Evolutionary conservation across 35 echinoderm and acorn worm genomes (phyloP), one percentile per base, ranked within the genome.

Genomic region (Anneissia japonica): DNA sequence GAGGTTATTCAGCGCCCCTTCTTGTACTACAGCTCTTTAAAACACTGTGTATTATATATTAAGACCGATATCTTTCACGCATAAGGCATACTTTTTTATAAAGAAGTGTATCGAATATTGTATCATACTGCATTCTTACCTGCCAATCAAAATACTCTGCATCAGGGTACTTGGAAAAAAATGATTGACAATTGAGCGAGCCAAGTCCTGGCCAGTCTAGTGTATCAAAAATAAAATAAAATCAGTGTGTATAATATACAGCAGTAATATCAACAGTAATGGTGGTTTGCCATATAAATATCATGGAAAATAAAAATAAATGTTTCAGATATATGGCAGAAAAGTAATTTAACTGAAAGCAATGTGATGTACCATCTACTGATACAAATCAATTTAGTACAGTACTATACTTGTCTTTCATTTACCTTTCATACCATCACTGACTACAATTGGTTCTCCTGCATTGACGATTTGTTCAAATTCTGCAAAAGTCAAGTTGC

Each of bases 61-160:
- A 21, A 79, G 34, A 36, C 26, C 34, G 10, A 87, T 4, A 87
- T 34, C 23, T 12, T 10, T 39, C 23, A 73, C 13, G 43, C 30
- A 23, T 37, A n/a, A 23, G 21, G 9, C 11, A 78, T 30, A 23
- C 13, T 38, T 4, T 34, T 13, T 7, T 33, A 19, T 12, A 31
- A 35, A 79, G 46, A 26, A 73, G n/a, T 56, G 13, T 29, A 35
- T 4, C 26, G 19, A 74, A 56, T 89, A 33, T 40, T 79, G 3
- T 34, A 19, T 64, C 14, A 55, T 72, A 77, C n/a, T 9, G 19
- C 37, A 46, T 14, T 30, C 80, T 80, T 97, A 92, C 94, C 90
- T 97, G 90, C 90, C 90, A 97, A 89, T 97, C 94, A 87, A 90
- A 92, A 41, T 92, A 97, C 73, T 97, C 84, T 19, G 75, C 94